phyloP scores from a whole-genome alignment of 2,797 vertebrate species.

The Nyctibius grandis region DNA sequence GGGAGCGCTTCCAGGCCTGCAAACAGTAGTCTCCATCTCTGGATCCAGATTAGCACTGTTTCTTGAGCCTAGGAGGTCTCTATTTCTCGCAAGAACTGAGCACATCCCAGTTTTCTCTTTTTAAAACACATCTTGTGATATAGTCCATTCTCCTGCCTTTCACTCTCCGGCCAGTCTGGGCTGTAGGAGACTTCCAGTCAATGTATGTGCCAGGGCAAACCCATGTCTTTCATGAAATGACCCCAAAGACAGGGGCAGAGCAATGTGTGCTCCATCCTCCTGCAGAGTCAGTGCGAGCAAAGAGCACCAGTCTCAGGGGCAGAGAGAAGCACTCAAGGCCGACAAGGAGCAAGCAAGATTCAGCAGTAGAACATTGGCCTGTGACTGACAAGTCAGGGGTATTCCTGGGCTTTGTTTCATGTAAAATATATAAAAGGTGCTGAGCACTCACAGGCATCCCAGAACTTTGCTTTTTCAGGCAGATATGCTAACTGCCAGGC shows the following conservation, averaged over 20 bases:
- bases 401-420: neutral
- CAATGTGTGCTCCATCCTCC: neutral
- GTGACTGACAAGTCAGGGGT: neutral
- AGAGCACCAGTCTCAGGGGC: neutral
- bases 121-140: neutral
- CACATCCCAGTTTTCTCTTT: neutral
- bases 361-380: neutral
- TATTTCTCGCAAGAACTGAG: neutral
- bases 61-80: neutral
- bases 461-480: neutral
- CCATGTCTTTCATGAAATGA: neutral
- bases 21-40: neutral
- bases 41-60: neutral
- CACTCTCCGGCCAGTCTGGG: neutral
- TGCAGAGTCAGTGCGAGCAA: neutral
- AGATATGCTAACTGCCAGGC: neutral
- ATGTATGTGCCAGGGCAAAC: neutral
- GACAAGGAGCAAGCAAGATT: neutral
- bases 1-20: neutral
- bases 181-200: neutral
- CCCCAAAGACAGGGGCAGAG: neutral
- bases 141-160: neutral
- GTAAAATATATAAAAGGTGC: neutral
- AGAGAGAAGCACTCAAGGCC: neutral
- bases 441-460: neutral